phyloP scores from a whole-genome alignment of 2,797 vertebrate genomes.

The Tamandua tetradactyla region DNA sequence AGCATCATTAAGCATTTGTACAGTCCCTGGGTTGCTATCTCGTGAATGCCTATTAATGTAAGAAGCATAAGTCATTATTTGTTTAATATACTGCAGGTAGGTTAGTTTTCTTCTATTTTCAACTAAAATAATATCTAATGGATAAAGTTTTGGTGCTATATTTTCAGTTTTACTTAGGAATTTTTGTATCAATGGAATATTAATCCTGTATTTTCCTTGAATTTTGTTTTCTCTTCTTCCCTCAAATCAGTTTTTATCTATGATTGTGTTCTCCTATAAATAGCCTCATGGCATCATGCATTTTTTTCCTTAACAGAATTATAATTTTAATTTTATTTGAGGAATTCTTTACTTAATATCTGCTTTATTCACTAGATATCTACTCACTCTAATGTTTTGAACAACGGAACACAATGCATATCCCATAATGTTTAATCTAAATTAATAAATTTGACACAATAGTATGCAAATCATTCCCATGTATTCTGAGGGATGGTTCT shows the following conservation, averaged over 20 bases:
- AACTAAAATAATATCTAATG: neutral
- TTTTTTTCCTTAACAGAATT: neutral
- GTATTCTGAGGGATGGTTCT: neutral
- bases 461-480: neutral
- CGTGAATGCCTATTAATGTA: neutral
- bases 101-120: neutral
- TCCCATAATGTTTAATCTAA: neutral
- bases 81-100: neutral
- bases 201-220: neutral
- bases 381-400: neutral
- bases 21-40: neutral
- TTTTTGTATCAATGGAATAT: neutral
- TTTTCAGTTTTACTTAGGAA: neutral
- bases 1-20: neutral
- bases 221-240: neutral
- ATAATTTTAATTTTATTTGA: neutral
- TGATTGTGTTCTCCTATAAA: neutral
- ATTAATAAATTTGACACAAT: neutral
- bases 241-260: neutral
- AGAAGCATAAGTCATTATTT: neutral
- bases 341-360: neutral
- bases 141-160: neutral
- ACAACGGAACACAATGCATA: neutral
- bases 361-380: neutral
- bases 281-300: neutral